Evolutionary conservation across 2,888 invertebrate species (phyloP), one percentile per base, ranked within the genome.

Genomic region (Apoda limacodes): DNA sequence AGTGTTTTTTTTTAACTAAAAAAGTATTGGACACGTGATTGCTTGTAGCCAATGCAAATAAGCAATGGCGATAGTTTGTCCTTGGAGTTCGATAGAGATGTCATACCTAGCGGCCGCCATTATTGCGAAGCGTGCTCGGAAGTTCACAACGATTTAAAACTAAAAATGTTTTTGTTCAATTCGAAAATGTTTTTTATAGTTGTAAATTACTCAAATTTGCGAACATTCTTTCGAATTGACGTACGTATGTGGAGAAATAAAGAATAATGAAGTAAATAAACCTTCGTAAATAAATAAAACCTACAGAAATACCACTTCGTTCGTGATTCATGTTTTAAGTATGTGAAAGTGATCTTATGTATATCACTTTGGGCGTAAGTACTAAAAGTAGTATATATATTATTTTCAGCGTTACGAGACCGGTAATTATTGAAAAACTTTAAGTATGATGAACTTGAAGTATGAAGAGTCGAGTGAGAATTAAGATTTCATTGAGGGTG

Each of bases 221-320:
- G 10, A 22, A 22, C 22, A 22, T 22, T 22, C 22, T 22, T 9
- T 22, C 9, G 22, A 22, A 22, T 22, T 22, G 9, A 22, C 22
- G 21, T 28, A 13, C 21, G 21, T 28, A 15, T 28, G 28, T 21
- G 28, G 28, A 28, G 28, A 11, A 28, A 28, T 28, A 28, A 21
- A 22, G 22, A 28, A 28, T 23, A 11, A 29, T 23, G 12, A 29
- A 23, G 23, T 15, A 29, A 23, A 19, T 29, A 29, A 17, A 17
- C 29, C 29, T 22, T 23, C 29, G 29, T 29, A 23, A 23, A 29
- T 29, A 17, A 29, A 23, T 29, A 23, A 29, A 29, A 29, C 29
- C 29, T 29, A 29, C 17, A 29, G 21, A 15, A 13, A 29, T 21
- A 14, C 20, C 22, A n/a, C 29, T 29, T 29, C 29, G 29, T 13